phyloP scores from a whole-genome alignment of 2,797 vertebrate species.

The Ctenopoma kingsleyae region DNA sequence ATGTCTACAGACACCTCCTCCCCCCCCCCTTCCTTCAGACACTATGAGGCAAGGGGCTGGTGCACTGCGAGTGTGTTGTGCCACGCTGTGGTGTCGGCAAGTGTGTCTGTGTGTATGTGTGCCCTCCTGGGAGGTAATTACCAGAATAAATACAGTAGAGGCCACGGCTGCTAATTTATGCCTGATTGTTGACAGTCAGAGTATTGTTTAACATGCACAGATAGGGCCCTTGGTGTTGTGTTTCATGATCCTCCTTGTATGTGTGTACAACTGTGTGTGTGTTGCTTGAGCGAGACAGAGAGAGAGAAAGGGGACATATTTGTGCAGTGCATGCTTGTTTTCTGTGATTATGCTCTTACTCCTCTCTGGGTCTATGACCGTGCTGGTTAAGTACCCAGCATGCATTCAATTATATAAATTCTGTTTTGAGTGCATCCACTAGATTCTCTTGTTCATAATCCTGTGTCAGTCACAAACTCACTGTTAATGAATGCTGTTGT shows the following conservation, averaged over 20 bases:
- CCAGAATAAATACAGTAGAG: constrained; percentile 89
- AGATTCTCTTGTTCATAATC: not conserved
- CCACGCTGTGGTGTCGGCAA: constrained; percentile 70
- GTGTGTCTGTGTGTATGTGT: constrained; percentile 49
- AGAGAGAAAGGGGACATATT: constrained; percentile 23
- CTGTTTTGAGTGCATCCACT: not conserved
- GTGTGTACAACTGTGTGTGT: constrained; percentile 18
- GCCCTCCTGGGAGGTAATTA: constrained; percentile 89
- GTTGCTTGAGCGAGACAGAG: constrained; percentile 8
- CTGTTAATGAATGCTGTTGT: not conserved
- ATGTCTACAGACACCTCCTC: constrained; percentile 60
- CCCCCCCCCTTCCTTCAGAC: constrained; percentile 42
- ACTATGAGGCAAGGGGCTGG: constrained; percentile 68
- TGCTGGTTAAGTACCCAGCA: constrained; percentile 27
- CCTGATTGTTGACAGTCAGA: constrained; percentile 88
- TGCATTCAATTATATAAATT: not conserved
- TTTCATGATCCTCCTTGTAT: constrained; percentile 73
- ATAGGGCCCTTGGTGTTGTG: constrained; percentile 78
- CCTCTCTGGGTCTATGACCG: constrained; percentile 35
- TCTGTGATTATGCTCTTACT: constrained; percentile 46
- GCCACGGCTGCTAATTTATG: constrained; percentile 87
- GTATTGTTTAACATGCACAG: constrained; percentile 87
- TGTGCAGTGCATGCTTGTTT: constrained; percentile 38
- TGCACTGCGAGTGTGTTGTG: constrained; percentile 66
- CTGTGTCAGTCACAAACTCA: constrained; percentile 8